Evolutionary conservation across 2,888 invertebrate genomes (phyloP).

Genomic region (Esperia sulphurella): DNA sequence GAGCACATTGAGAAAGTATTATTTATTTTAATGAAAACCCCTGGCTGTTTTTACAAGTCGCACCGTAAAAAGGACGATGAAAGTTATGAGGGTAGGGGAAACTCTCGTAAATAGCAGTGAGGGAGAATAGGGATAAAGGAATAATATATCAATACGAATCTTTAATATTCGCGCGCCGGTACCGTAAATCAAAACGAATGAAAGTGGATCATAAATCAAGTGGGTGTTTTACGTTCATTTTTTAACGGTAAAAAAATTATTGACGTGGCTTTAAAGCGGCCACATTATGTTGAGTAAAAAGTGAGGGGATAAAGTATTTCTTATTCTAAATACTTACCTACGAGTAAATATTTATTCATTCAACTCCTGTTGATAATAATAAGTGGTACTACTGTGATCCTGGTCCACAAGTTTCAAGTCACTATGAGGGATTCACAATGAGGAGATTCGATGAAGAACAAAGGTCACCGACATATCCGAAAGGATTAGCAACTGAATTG

Average conservation of each 20-base stretch:
- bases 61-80: conserved; percentile 69
- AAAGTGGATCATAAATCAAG: conserved; percentile 67
- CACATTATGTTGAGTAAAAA: neutral
- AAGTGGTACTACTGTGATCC: too few species aligned
- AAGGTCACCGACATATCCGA: too few species aligned
- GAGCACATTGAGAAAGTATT: conserved; percentile 37
- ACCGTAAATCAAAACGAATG: conserved; percentile 75
- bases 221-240: conserved; percentile 42
- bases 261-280: conserved; percentile 6
- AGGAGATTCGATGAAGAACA: too few species aligned
- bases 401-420: too few species aligned
- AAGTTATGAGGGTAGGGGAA: conserved; percentile 74
- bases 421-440: too few species aligned
- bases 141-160: conserved; percentile 79
- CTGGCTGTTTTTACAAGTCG: conserved; percentile 66
- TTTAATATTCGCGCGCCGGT: conserved; percentile 74
- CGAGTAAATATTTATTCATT: too few species aligned
- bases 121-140: conserved; percentile 75
- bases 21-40: conserved; percentile 55
- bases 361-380: too few species aligned
- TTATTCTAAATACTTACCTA: too few species aligned
- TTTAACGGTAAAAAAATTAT: conserved; percentile 32
- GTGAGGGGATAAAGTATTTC: too few species aligned
- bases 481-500: too few species aligned
- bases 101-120: conserved; percentile 72